Evolutionary conservation across 2,888 invertebrate genomes (phyloP), one percentile per base, ranked within the genome.

Genomic region (Caenorhabditis sp.): DNA sequence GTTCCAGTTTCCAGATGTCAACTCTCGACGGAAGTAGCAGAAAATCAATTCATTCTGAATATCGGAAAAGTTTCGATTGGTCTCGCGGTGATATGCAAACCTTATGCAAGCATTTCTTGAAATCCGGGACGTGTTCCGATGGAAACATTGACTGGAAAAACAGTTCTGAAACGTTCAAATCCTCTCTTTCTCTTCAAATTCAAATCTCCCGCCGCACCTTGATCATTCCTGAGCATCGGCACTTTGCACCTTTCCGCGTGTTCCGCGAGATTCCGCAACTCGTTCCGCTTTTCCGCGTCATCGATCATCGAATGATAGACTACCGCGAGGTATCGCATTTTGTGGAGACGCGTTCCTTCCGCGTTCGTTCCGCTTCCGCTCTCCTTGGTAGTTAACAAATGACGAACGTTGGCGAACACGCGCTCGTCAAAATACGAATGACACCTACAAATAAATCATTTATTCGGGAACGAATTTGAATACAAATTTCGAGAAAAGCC

Each of bases 371-470:
- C 55, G n/a, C 3, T 22, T 62, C 62, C 55, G 20, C 8, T 24
- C 0, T 37, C 11, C 4, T 44, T 2, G 2, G 28, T 6, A 22
- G n/a, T 28, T 37, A 77, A 22, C n/a, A 78, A 13, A 22, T 78
- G 55, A 6, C 26, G 1, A 4, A 61, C 61, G 37, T 78, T 78
- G 24, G 15, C 3, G 40, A 70, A 65, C 18, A 78, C 70, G 13
- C 35, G 50, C 20, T 62, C 50, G 44, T 78, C 65, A 24, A 65
- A 53, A 32, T 58, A 78, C 18, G 77, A n/a, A 18, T 64, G 28
- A 44, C 77, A 69, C 61, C 76, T 76, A 68, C 13, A 76, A 68
- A 40, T 68, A 61, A 40, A 60, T 4, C n/a, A 2, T 47, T 69
- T 60, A 28, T 50, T 60, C 13, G 2, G 24, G 18, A 35, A 13